phyloP scores from a whole-genome alignment of 1,140 invertebrate genomes.

The Apis florea region DNA sequence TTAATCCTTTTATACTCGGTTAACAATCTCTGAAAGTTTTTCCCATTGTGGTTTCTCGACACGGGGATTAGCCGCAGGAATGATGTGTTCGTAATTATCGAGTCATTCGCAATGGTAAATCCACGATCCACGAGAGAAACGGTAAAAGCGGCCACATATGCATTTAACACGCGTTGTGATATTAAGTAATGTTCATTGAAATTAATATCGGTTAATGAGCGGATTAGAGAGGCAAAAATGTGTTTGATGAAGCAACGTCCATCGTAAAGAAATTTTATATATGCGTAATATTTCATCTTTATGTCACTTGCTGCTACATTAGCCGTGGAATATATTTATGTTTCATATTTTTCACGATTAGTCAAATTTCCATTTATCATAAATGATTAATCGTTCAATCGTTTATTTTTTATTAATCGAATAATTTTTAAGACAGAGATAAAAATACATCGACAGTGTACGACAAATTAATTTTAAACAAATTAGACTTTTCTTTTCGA shows the following conservation, averaged over 20 bases:
- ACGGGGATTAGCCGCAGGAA: constrained; percentile 1
- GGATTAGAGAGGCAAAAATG: background rate
- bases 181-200: constrained; percentile 1
- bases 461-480: too few species aligned
- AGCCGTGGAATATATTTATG: too few species aligned
- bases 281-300: background rate
- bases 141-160: background rate
- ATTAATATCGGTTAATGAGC: background rate
- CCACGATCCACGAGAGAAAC: background rate
- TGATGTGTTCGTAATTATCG: background rate
- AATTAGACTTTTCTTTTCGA: too few species aligned
- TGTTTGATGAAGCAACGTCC: background rate
- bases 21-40: constrained; percentile 30
- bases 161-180: background rate
- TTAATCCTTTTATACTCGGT: background rate
- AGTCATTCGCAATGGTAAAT: background rate
- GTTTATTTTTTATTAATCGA: too few species aligned
- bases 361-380: too few species aligned
- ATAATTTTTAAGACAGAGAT: too few species aligned
- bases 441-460: too few species aligned
- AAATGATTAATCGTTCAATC: too few species aligned
- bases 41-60: constrained; percentile 15
- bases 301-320: too few species aligned
- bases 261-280: background rate
- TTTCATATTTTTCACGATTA: too few species aligned